These are phyloP conservation scores for Monochamus saltuarius DNA, from an alignment of 1,140 invertebrate species.

Conservation along the genomic window DNA sequence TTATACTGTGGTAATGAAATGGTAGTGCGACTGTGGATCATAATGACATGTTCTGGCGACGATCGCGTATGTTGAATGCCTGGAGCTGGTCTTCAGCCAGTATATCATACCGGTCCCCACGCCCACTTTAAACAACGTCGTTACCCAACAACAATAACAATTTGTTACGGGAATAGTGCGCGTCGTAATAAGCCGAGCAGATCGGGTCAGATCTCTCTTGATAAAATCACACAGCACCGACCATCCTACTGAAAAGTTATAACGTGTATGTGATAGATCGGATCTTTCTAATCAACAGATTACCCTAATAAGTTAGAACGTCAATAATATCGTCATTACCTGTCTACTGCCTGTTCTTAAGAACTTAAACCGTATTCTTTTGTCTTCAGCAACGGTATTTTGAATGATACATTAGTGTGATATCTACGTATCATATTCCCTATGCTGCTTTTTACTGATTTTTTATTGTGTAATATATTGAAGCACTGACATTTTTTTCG, in stretches of 20 bases:
- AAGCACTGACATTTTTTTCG: no score
- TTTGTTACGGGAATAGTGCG: conserved; percentile 50
- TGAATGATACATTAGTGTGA: no score
- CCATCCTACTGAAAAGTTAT: conserved; percentile 23
- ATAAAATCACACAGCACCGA: conserved; percentile 17
- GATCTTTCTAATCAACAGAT: conserved; percentile 6
- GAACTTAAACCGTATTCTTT: no score
- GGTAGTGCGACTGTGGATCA: conserved; percentile 39
- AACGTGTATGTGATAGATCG: background rate
- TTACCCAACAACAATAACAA: conserved; percentile 53
- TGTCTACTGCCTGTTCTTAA: no score
- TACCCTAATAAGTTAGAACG: conserved; percentile 3
- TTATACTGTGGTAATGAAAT: conserved; percentile 18
- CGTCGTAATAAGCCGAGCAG: conserved; percentile 48
- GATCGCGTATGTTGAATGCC: conserved; percentile 39
- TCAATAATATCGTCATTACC: no score
- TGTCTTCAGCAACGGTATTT: no score
- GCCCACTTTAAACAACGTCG: conserved; percentile 50
- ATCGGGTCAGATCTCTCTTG: conserved; percentile 41
- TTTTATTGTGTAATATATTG: no score
- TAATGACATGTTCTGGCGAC: conserved; percentile 45
- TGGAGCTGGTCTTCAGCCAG: conserved; percentile 39
- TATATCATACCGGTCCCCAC: conserved; percentile 47
- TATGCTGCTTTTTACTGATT: no score
- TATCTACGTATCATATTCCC: no score